Evolutionary conservation across 2,797 vertebrate species (phyloP).

Genomic region (Platalea minor): DNA sequence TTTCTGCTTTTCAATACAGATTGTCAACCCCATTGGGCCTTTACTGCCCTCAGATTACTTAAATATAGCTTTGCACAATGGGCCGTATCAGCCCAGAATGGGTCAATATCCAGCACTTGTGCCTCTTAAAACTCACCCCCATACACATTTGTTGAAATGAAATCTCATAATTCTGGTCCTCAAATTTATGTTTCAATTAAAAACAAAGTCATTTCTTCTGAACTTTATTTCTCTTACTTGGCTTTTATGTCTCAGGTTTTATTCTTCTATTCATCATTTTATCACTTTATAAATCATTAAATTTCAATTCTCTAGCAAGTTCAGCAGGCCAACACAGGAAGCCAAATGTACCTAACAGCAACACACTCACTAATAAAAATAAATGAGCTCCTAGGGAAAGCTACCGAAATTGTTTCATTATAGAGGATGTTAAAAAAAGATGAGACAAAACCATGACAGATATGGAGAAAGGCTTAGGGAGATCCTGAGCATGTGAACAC

Average conservation of each 20-base stretch:
- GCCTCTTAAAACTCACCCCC: background rate
- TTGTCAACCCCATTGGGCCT: too few relatives aligned
- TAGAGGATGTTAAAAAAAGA: background rate
- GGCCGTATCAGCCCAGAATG: background rate
- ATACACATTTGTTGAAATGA: slow-evolving; percentile 31
- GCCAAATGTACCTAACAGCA: background rate
- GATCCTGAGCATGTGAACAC: background rate
- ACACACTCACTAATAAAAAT: slow-evolving; percentile 23
- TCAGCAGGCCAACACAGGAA: background rate
- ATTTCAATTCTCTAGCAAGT: slow-evolving; percentile 18
- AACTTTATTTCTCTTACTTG: slow-evolving; percentile 55
- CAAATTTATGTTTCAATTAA: slow-evolving; percentile 71
- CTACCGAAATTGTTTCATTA: background rate
- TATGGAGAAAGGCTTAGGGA: background rate
- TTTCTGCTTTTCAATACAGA: background rate
- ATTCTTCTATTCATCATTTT: slow-evolving; percentile 41
- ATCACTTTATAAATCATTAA: slow-evolving; percentile 45
- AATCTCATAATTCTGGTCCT: slow-evolving; percentile 44
- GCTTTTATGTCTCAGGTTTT: slow-evolving; percentile 40
- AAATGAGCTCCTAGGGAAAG: slow-evolving; percentile 33
- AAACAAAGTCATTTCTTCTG: slow-evolving; percentile 18
- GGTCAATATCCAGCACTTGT: background rate
- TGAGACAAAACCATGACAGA: background rate
- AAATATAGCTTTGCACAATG: background rate
- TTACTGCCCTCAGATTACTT: background rate